Percentiles rank a stretch among this genome's conserved stretches.
phyloP scores from a whole-genome alignment of 2,797 vertebrate species.

The Atherinosoma microstoma region DNA sequence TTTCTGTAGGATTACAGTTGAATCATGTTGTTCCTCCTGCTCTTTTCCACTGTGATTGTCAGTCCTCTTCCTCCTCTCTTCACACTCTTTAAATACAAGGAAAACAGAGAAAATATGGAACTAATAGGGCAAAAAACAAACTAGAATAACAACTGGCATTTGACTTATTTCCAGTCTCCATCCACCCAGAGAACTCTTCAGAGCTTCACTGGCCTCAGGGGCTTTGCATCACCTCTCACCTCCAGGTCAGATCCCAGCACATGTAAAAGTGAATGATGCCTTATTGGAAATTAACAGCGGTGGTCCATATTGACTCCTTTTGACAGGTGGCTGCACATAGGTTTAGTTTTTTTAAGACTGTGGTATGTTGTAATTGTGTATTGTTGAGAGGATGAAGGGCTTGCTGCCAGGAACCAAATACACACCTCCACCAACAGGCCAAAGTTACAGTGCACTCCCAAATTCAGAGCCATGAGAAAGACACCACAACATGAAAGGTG shows the following conservation, averaged over 20 bases:
- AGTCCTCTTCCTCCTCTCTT: constrained; percentile 39
- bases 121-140: constrained; percentile 15
- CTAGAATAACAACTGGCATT: constrained; percentile 33
- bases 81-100: constrained; percentile 16
- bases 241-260: constrained; percentile 24
- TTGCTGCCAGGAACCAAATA: neutral
- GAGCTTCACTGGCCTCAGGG: neutral
- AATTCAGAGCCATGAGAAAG: constrained; percentile 63
- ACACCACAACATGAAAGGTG: constrained; percentile 75
- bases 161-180: constrained; percentile 27
- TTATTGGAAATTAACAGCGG: constrained; percentile 33
- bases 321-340: constrained; percentile 32
- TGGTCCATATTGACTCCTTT: constrained; percentile 20
- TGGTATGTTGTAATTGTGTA: constrained; percentile 23
- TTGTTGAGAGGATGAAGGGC: constrained; percentile 7
- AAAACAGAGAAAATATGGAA: constrained; percentile 25
- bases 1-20: constrained; percentile 49
- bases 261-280: constrained; percentile 5
- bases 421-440: constrained; percentile 2
- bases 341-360: constrained; percentile 11
- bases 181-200: neutral
- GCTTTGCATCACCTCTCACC: constrained; percentile 16
- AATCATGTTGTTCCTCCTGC: constrained; percentile 41
- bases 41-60: constrained; percentile 16
- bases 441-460: constrained; percentile 58